Evolutionary conservation across 2,888 invertebrate genomes (phyloP), one percentile per base, ranked within the genome.

Genomic region (Drosophila hamatofila): DNA sequence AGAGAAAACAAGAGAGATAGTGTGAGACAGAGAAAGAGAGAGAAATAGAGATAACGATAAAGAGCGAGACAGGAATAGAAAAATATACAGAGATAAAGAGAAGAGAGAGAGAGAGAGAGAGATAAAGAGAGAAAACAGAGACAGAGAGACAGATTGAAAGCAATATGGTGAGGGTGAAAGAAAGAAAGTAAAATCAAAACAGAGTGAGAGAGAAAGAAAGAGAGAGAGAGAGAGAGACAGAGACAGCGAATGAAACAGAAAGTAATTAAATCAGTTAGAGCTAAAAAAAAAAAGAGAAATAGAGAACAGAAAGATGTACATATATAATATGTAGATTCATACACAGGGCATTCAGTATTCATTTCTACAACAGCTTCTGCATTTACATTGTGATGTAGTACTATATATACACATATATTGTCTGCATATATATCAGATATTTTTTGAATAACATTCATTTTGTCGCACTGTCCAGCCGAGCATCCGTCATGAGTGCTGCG

Each of bases 401-500:
- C 52, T 16, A 23, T 23, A 21, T 54, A 49, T 33, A 33, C 56
- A 41, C 48, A 35, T 41, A 27, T 67, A 49, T 58, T 70, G 48
- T 57, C 37, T 70, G 67, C 58, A 70, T 51, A 70, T 51, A 68
- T 49, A 49, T 49, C 16, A 16, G 25, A 46, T 9, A 58, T 49
- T 59, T 70, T 68, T 70, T 70, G 60, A 70, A 68, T 70, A 51
- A 37, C 18, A 70, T 68, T 41, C 30, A 3, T 41, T 41, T 37
- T 49, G 48, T 35, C 23, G 51, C 27, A 30, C 12, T 30, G 49
- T 35, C 27, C 64, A 21, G 42, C 54, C 7, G 49, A 27, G 44
- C 65, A 66, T 67, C 70, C 70, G 67, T 67, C 67, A 69, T 67
- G 67, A 69, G n/a, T 37, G n/a, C 42, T 67, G 33, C 3, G 49